Evolutionary conservation across 2,888 invertebrate genomes (phyloP), one percentile per base, ranked within the genome.

Genomic region (Rosalia funebris): DNA sequence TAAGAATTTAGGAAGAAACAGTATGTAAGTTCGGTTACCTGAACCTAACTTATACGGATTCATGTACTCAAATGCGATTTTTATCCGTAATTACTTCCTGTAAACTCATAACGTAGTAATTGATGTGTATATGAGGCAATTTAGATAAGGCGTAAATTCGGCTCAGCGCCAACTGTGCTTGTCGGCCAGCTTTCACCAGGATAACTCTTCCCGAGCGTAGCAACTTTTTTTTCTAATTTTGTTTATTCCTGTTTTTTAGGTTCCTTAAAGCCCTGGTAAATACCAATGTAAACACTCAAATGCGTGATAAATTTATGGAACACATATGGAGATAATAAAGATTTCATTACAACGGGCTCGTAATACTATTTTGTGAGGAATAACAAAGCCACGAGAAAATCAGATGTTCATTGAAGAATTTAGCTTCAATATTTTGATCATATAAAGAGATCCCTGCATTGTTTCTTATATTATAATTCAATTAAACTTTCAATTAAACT

Each of bases 161-260:
- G 52, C 52, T 20, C 4, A 16, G 3, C 17, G 52, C 52, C 52
- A 53, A 53, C 15, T 32, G 41, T 32, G 32, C 19, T 5, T 16
- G 31, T 32, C 17, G 16, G 34, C n/a, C 5, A 10, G 45, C 20
- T 31, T 46, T 46, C 14, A 46, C 9, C 32, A 10, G 10, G 10
- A 34, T 34, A 10, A 34, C 5, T 11, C 11, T n/a, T 34, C 34
- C 3, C 10, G 7, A 34, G n/a, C n/a, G n/a, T n/a, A n/a, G n/a
- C n/a, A 34, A 34, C 11, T 34, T n/a, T n/a, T 11, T 34, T 11
- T 34, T 34, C 34, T 25, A 25, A 25, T 25, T 25, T 9, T 25
- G 25, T 25, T 25, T 25, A 25, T 25, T 25, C 25, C 25, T 5
- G 4, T 25, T 25, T 25, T 25, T 25, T 25, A 25, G 25, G 4